These are phyloP conservation scores for Drosophila miranda DNA, from an alignment of 1,140 invertebrate genomes.

Conservation along the genomic window DNA sequence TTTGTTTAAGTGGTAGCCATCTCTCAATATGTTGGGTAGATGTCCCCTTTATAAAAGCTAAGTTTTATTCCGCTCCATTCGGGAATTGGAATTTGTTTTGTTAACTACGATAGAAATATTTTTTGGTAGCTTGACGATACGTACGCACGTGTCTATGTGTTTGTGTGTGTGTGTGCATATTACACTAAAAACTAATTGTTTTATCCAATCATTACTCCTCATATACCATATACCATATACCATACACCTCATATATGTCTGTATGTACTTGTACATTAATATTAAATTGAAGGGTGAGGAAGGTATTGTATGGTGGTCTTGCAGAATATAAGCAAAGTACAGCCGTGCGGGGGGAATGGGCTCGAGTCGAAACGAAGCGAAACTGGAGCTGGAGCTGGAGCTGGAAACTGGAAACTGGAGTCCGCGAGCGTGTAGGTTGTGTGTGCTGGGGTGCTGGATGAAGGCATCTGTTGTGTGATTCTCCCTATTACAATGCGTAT, in stretches of 20 bases:
- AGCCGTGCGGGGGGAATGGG: conserved; percentile 2
- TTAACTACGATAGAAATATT: conserved; percentile 41
- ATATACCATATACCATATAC: conserved; percentile 26
- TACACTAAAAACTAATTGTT: conserved; percentile 48
- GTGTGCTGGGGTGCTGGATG: conserved; percentile 15
- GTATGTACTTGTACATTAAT: conserved; percentile 24
- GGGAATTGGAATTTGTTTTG: conserved; percentile 25
- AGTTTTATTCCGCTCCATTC: conserved; percentile 9
- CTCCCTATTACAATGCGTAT: conserved; percentile 4
- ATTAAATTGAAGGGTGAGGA: conserved; percentile 17
- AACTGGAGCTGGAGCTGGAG: too few species aligned
- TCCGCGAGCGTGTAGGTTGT: conserved; percentile 4
- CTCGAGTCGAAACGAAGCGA: too few species aligned
- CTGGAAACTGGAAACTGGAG: too few species aligned
- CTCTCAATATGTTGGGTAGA: conserved; percentile 26
- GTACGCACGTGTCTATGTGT: conserved; percentile 5
- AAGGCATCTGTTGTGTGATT: conserved; percentile 34
- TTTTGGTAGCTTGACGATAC: conserved; percentile 43
- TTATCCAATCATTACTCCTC: conserved; percentile 31
- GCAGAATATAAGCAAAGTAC: conserved; percentile 42
- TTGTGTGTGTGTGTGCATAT: conserved; percentile 9
- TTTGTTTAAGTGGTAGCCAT: background rate
- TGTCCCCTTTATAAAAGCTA: conserved; percentile 44
- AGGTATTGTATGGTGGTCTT: conserved; percentile 5
- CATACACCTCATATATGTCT: conserved; percentile 14